Evolutionary conservation across 2,888 invertebrate species (phyloP), one percentile per base, ranked within the genome.

Genomic region (Tromatobia lineatoria): DNA sequence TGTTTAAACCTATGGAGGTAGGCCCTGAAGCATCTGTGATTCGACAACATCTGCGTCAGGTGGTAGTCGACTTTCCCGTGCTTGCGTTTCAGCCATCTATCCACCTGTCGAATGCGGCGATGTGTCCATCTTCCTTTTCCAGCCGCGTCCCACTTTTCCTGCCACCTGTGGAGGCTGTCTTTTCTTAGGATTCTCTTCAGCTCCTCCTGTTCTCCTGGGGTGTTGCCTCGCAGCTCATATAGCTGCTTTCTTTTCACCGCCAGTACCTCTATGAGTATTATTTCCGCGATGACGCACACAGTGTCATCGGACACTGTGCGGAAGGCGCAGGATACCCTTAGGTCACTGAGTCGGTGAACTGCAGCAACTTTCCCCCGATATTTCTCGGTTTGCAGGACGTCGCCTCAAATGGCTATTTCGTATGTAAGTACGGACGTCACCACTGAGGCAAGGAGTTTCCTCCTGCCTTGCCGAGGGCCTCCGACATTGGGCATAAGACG

Each of bases 221-320:
- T 38, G n/a, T 23, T 66, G 3, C 45, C 8, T n/a, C 25, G 38
- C 15, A 23, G 20, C 25, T 69, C 47, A 23, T 69, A 29, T 2
- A 69, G 10, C n/a, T 23, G 23, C 23, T 29, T 69, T 18, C 67
- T 25, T 23, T 69, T 50, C 11, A 42, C n/a, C 7, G 47, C 67
- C 8, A 50, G 67, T 3, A 69, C 18, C 47, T 66, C 66, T 1
- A 66, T n/a, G 13, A 23, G 45, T 18, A 64, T 64, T 38, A 64
- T 64, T n/a, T 11, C 64, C 13, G 54, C 54, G 11, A 54, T 54
- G 11, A 85, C 74, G 20, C 66, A 52, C 54, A 57, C 85, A 10
- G 82, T 79, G 13, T 79, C 75, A 1, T 74, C 54, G 6, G 82
- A 79, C 6, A 82, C 70, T 13, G 85, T 85, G 38, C 77, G 59